These are phyloP conservation scores for Philypnodon macrostomus DNA, from an alignment of 2,797 vertebrate species.

Conservation along the genomic window DNA sequence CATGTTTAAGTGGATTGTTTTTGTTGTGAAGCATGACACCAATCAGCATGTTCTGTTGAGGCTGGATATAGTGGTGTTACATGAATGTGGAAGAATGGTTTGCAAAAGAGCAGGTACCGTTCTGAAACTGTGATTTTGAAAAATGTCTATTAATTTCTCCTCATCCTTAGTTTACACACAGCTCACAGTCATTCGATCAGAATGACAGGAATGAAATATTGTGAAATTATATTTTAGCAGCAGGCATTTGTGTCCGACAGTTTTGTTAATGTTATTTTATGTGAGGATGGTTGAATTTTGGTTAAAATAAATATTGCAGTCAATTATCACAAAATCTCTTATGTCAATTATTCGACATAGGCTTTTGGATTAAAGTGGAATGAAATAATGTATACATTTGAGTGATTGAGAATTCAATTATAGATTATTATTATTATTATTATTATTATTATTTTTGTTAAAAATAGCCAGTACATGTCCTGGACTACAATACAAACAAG, in stretches of 20 bases:
- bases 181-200: slow-evolving; percentile 28
- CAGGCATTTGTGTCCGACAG: slow-evolving; percentile 31
- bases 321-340: no score
- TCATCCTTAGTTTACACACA: slow-evolving; percentile 18
- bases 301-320: slow-evolving; percentile 66
- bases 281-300: slow-evolving; percentile 30
- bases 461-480: no score
- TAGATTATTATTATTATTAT: no score
- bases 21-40: slow-evolving; percentile 41
- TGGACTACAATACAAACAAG: no score
- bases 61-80: slow-evolving; percentile 16
- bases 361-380: no score
- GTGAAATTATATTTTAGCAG: slow-evolving; percentile 20
- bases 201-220: slow-evolving; percentile 26
- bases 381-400: no score
- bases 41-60: slow-evolving; percentile 43
- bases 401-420: no score
- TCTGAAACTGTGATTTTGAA: slow-evolving; percentile 11
- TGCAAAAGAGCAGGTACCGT: slow-evolving; percentile 12
- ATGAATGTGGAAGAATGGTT: slow-evolving; percentile 1
- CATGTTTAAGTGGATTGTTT: slow-evolving; percentile 34
- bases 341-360: no score
- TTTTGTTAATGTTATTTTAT: slow-evolving; percentile 16
- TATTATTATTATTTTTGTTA: no score
- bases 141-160: neutral